Conservation (phyloP, 2,888 invertebrate genomes). For the Busseola fusca region DNA sequence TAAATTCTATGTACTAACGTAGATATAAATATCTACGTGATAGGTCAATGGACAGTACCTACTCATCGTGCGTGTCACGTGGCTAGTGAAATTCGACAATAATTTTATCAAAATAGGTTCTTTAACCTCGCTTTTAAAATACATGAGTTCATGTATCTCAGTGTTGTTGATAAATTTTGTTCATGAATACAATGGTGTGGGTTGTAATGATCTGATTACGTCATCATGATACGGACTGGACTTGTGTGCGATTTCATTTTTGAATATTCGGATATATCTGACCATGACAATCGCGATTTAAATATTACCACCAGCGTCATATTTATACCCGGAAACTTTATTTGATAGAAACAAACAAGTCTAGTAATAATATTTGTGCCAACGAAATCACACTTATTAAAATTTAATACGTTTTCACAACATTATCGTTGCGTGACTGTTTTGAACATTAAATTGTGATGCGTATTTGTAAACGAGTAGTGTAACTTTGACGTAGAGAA, state of each 20-base stretch:
- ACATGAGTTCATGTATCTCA: constrained; percentile 44
- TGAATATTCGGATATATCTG: constrained; percentile 14
- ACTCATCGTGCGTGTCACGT: constrained; percentile 40
- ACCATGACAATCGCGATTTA: constrained; percentile 7
- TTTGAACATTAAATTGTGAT: constrained; percentile 39
- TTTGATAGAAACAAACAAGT: not conserved
- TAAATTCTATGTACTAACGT: constrained; percentile 31
- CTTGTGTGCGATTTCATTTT: constrained; percentile 17
- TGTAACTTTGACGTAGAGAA: constrained; percentile 64
- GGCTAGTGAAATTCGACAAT: constrained; percentile 44
- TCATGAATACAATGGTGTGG: constrained; percentile 54
- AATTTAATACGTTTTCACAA: constrained; percentile 43
- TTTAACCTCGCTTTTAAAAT: constrained; percentile 57
- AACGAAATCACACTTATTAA: constrained; percentile 31
- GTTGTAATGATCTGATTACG: constrained; percentile 46
- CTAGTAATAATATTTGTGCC: constrained; percentile 22
- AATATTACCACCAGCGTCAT: not conserved
- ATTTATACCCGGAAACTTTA: constrained; percentile 19
- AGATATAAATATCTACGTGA: constrained; percentile 24
- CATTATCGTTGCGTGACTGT: constrained; percentile 54
- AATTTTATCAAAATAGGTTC: constrained; percentile 57
- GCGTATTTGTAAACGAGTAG: constrained; percentile 55
- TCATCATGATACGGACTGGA: constrained; percentile 34
- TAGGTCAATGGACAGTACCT: constrained; percentile 49
- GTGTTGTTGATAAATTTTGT: constrained; percentile 53